Percentiles rank a stretch among this genome's conserved stretches.
Evolutionary conservation across 2,113 vertebrate species (phyloP).

Genomic region (Neomonachus schauinslandi): DNA sequence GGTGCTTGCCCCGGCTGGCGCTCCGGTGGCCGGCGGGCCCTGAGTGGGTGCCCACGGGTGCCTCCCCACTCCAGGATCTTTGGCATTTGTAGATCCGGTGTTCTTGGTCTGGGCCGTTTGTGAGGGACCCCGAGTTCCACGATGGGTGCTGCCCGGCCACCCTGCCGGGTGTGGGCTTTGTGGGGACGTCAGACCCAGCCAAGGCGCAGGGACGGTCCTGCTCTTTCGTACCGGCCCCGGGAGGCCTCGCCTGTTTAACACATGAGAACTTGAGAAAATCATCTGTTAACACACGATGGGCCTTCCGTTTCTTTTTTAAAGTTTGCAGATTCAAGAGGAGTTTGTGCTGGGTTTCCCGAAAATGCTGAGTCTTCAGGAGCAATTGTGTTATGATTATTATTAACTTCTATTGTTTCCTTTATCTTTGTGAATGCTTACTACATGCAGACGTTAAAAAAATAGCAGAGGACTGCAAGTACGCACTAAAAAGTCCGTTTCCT

Average conservation of each 20-base stretch:
- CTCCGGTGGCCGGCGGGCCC: too few relatives aligned
- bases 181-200: fast-evolving
- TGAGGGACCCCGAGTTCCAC: neutral
- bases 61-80: neutral
- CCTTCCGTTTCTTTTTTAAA: neutral
- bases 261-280: neutral
- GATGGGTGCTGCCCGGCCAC: neutral
- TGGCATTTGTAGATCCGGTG: neutral
- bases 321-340: neutral
- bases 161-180: neutral
- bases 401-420: neutral
- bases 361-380: neutral
- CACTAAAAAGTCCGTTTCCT: neutral
- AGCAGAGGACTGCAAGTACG: neutral
- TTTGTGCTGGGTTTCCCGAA: constrained; percentile 14
- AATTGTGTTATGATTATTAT: neutral
- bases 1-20: too few relatives aligned
- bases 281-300: neutral
- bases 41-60: fast-evolving
- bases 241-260: neutral
- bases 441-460: neutral
- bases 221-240: neutral
- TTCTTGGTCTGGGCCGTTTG: neutral
- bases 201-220: neutral
- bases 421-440: constrained; percentile 7